phyloP scores from a whole-genome alignment of 37 sponge, comb jelly and placozoan species.

The Chondrosia reniformis region DNA sequence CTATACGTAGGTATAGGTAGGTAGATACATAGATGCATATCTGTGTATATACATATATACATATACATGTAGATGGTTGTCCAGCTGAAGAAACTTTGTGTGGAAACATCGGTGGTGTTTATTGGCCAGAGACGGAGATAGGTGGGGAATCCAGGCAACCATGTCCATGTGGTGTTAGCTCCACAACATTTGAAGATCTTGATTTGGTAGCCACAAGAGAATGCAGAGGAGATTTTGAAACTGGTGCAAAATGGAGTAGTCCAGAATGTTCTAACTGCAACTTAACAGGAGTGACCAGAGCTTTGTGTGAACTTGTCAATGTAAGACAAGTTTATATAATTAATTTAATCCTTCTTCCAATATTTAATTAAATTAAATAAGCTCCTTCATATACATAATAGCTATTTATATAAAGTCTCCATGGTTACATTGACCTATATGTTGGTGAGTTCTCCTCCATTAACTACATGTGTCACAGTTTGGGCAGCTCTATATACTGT shows the following conservation, averaged over 20 bases:
- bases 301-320: slow-evolving; percentile 30
- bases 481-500: too few species aligned
- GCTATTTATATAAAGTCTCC: too few species aligned
- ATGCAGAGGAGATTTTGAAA: slow-evolving; percentile 42
- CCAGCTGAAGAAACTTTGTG: background rate
- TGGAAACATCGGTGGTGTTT: background rate
- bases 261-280: slow-evolving; percentile 28
- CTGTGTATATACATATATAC: too few species aligned
- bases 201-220: slow-evolving; percentile 22
- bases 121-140: slow-evolving; percentile 41
- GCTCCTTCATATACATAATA: too few species aligned
- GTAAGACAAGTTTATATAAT: too few species aligned
- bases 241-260: slow-evolving; percentile 36
- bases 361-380: too few species aligned
- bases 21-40: too few species aligned
- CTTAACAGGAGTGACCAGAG: slow-evolving; percentile 20
- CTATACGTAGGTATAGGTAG: too few species aligned
- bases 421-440: too few species aligned
- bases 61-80: background rate
- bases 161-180: slow-evolving; percentile 40
- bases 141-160: background rate
- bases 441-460: too few species aligned
- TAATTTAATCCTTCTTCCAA: too few species aligned
- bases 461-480: too few species aligned
- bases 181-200: background rate